These are phyloP conservation scores for Heliconius cydno DNA, from an alignment of 2,888 invertebrate genomes.

Conservation along the genomic window DNA sequence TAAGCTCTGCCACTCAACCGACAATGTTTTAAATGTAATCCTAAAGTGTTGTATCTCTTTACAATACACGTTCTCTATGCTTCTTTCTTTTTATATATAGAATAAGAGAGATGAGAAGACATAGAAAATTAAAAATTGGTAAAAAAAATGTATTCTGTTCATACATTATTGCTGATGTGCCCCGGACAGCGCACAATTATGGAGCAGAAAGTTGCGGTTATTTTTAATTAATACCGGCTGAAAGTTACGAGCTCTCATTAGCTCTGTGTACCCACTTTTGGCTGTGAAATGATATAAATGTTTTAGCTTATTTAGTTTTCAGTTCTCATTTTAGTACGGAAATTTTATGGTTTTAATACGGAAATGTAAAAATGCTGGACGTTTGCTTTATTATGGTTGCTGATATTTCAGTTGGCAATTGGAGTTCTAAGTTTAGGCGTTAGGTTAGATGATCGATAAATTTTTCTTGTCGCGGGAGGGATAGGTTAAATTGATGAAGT, in stretches of 20 bases:
- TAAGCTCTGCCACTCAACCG: background rate
- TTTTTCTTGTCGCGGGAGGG: background rate
- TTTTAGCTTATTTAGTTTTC: constrained; percentile 35
- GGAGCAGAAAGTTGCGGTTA: constrained; percentile 54
- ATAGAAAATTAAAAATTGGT: background rate
- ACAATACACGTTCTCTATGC: no score
- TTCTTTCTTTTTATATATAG: background rate
- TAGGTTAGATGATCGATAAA: background rate
- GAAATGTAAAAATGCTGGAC: constrained; percentile 3
- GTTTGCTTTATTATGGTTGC: background rate
- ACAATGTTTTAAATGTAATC: background rate
- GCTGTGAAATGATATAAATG: constrained; percentile 38
- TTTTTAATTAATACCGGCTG: constrained; percentile 59
- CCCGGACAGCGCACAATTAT: constrained; percentile 49
- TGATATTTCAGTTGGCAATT: background rate
- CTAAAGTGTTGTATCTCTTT: background rate
- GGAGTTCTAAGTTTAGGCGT: background rate
- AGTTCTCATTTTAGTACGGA: constrained; percentile 13
- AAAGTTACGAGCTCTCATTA: constrained; percentile 45
- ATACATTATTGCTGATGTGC: constrained; percentile 20
- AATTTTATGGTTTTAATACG: constrained; percentile 4
- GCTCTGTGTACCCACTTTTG: constrained; percentile 40
- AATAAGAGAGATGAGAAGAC: background rate
- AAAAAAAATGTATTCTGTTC: background rate
- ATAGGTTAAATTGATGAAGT: background rate